phyloP scores from a whole-genome alignment of 2,113 vertebrate genomes.

The Collichthys lucidus region DNA sequence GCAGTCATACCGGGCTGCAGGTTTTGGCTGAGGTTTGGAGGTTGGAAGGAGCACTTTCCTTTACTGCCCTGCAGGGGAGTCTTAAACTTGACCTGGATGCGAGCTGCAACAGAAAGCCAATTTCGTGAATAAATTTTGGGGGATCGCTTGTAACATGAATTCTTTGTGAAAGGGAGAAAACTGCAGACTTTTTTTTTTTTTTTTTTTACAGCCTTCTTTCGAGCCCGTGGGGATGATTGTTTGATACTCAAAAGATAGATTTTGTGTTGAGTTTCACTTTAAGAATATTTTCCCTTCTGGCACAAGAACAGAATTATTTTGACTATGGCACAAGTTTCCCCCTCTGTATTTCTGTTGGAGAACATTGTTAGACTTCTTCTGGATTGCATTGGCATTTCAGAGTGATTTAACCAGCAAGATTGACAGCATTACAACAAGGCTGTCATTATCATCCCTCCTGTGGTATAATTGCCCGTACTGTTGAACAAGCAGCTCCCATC shows the following conservation, averaged over 20 bases:
- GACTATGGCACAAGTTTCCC: conserved; percentile 28
- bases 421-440: conserved; percentile 72
- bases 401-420: conserved; percentile 66
- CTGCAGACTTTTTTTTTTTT: neutral
- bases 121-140: neutral
- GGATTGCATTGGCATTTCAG: conserved; percentile 63
- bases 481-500: conserved; percentile 68
- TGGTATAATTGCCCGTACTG: conserved; percentile 73
- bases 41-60: neutral
- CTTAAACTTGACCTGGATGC: conserved; percentile 27
- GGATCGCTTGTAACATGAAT: neutral
- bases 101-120: neutral
- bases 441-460: conserved; percentile 72
- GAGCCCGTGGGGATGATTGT: neutral
- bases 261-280: conserved; percentile 39
- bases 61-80: neutral
- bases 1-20: neutral
- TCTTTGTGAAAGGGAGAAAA: conserved; percentile 2
- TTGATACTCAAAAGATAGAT: conserved; percentile 32
- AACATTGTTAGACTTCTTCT: conserved; percentile 30
- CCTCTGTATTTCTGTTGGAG: conserved; percentile 33
- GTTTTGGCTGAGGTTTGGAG: neutral
- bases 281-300: conserved; percentile 35
- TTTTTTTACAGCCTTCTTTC: conserved; percentile 3
- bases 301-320: conserved; percentile 50